Evolutionary conservation across 2,113 vertebrate species (phyloP), one percentile per base, ranked within the genome.

Genomic region (Hystrix brachyura): DNA sequence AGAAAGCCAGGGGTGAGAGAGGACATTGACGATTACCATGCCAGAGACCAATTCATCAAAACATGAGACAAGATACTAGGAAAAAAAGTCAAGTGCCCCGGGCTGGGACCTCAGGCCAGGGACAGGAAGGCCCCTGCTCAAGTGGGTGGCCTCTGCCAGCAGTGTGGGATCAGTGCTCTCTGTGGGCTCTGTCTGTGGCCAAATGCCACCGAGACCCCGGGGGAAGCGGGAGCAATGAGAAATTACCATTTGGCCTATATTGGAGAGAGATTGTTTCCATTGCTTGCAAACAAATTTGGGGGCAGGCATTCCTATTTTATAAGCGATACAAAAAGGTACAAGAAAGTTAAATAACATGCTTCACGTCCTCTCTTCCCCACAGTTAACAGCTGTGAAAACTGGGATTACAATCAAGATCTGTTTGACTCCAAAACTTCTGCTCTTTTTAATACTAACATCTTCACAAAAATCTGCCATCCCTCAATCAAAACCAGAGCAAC

Each of bases 1-100:
- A 98, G 97, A 98, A 98, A 98, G 98, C 91, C 67, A 86, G 64
- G 95, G 96, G 94, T 98, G 62, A 97, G 80, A 83, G 96, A 98
- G 96, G 96, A 97, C 97, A 96, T 11, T 89, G 96, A 67, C 1
- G 4, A 55, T 67, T 94, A 86, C 88, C 71, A 25, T 96, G 94
- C 97, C 97, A 96, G 92, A 97, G 72, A 89, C 85, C 82, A 92
- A 71, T 92, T 96, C 93, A 97, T 80, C 94, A 94, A 97, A 97
- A 87, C 72, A 78, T 3, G 62, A 94, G 93, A 95, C 90, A 94
- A n/a, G 81, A 80, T 83, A n/a, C 83, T 87, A 79, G 81, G 51
- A 90, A 80, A 84, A 96, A 96, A 55, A 15, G 3, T 9, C 57
- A 48, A 72, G 57, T 0, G 29, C 57, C 72, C 29, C 48, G 55